phyloP scores from a whole-genome alignment of 2,797 vertebrate genomes.

The Astyanax mexicanus region DNA sequence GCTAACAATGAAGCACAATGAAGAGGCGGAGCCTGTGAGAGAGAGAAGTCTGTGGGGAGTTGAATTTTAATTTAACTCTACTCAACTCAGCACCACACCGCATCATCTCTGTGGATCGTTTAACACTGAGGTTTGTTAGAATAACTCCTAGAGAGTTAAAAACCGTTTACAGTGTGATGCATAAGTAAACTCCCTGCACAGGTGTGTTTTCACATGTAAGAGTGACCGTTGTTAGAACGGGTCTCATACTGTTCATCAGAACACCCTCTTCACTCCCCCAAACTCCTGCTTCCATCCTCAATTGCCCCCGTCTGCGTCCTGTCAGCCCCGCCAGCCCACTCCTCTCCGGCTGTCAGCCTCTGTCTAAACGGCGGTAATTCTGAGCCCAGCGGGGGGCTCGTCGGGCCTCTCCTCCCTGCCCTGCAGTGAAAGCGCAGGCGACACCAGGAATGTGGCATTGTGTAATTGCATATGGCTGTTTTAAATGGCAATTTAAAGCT shows the following conservation, averaged over 20 bases:
- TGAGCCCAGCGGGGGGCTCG: constrained; percentile 4
- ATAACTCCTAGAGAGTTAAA: too few species aligned
- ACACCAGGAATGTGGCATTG: constrained; percentile 76
- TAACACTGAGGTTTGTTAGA: too few species aligned
- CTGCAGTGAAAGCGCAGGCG: constrained; percentile 48
- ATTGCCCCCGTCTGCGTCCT: neutral
- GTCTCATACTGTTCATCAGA: neutral
- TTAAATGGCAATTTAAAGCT: constrained; percentile 85
- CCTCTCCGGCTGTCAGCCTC: constrained; percentile 11
- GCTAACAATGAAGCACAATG: too few species aligned
- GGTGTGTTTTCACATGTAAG: too few species aligned
- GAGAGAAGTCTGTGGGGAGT: too few species aligned
- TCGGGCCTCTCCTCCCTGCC: constrained; percentile 16
- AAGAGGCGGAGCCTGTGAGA: too few species aligned
- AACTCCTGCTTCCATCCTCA: neutral
- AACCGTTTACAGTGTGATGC: too few species aligned
- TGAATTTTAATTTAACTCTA: too few species aligned
- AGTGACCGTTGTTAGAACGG: too few species aligned
- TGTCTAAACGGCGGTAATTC: constrained; percentile 47
- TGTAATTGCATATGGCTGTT: constrained; percentile 80
- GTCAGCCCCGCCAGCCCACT: neutral
- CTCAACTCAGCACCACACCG: too few species aligned
- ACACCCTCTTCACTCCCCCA: neutral
- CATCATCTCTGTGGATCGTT: too few species aligned
- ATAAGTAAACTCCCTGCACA: too few species aligned